phyloP scores from a whole-genome alignment of 2,797 vertebrate species.

The Nannoperca obscura region DNA sequence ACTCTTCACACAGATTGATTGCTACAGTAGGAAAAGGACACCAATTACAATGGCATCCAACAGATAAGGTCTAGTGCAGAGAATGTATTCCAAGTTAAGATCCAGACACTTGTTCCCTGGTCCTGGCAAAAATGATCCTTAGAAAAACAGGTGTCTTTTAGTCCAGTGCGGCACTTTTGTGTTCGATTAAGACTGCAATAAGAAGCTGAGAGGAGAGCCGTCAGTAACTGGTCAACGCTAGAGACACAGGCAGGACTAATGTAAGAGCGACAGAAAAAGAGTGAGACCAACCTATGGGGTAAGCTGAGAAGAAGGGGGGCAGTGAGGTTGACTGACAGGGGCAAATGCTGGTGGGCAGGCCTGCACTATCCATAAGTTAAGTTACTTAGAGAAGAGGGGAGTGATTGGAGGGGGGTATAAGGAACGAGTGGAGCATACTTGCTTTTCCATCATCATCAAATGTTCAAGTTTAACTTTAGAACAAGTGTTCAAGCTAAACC shows the following conservation, averaged over 20 bases:
- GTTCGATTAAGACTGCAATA: slow-evolving; percentile 66
- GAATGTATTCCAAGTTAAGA: slow-evolving; percentile 80
- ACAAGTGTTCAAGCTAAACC: slow-evolving; percentile 69
- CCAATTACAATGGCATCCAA: slow-evolving; percentile 66
- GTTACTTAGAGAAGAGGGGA: slow-evolving; percentile 55
- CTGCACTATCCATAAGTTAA: slow-evolving; percentile 80
- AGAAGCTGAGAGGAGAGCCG: slow-evolving; percentile 72
- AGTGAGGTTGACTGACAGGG: slow-evolving; percentile 85
- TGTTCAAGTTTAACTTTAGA: slow-evolving; percentile 81
- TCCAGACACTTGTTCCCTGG: slow-evolving; percentile 77
- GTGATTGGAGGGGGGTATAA: slow-evolving; percentile 53
- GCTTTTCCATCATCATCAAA: slow-evolving; percentile 76
- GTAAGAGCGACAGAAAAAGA: slow-evolving; percentile 84
- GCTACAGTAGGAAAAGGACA: slow-evolving; percentile 50
- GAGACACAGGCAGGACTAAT: slow-evolving; percentile 82
- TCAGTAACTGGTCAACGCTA: slow-evolving; percentile 75
- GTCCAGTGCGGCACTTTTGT: slow-evolving; percentile 61
- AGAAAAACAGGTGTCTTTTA: slow-evolving; percentile 63
- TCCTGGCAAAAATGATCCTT: slow-evolving; percentile 69
- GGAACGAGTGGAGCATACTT: slow-evolving; percentile 54
- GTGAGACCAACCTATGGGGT: slow-evolving; percentile 82
- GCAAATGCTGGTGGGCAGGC: slow-evolving; percentile 82
- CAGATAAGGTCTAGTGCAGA: slow-evolving; percentile 52
- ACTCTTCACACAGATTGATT: slow-evolving; percentile 29
- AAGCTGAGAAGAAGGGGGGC: slow-evolving; percentile 83